Base-by-base conservation (phyloP, 2,113 vertebrate species). In the Motacilla tschutschensis region DNA sequence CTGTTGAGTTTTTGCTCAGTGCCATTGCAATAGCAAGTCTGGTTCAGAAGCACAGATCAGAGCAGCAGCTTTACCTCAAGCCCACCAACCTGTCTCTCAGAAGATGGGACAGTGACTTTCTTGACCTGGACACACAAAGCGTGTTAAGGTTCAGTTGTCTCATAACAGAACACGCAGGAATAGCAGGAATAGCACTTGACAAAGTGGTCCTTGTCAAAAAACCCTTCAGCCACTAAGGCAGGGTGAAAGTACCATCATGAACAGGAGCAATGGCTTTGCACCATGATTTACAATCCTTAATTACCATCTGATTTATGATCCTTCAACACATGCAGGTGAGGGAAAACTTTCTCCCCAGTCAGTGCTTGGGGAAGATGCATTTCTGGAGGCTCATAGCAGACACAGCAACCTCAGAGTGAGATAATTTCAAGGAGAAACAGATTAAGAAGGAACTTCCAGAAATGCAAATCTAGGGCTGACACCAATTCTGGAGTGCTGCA, bases 101-200 rank as follows among this genome's bases (percentile, higher is more conserved):
- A 93, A 94, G 96, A 96, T 86, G 96, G 95, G 88, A 97, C 62
- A 96, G 96, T 94, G 93, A 96, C 92, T 96, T 94, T 97, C 97
- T 97, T 97, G 97, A 98, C 98, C 98, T 98, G 97, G 95, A 96
- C 96, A 96, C 96, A 98, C 92, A 97, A 97, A 97, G 96, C 90
- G 93, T 84, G 93, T 82, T 90, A 96, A 94, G 91, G 76, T 95
- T 97, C 95, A 97, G 93, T 95, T 89, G 91, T 81, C 59, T 94
- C n/a, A 29, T 53, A 93, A 88, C 82, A 92, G 75, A 96, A 89
- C 75, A 90, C 17, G 66, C 6, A 77, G 76, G 87, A 89, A 89
- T 48, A 95, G 91, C 83, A 87, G 78, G 85, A 83, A 33, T 33
- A 33, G 33, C 33, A 33, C 33, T 33, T 33, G 33, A 33, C 33